A percentile compares a stretch with the other conserved stretches of the same genome.
phyloP scores from a whole-genome alignment of 53 echinoderm and acorn worm species.

The Paracentrotus lividus region DNA sequence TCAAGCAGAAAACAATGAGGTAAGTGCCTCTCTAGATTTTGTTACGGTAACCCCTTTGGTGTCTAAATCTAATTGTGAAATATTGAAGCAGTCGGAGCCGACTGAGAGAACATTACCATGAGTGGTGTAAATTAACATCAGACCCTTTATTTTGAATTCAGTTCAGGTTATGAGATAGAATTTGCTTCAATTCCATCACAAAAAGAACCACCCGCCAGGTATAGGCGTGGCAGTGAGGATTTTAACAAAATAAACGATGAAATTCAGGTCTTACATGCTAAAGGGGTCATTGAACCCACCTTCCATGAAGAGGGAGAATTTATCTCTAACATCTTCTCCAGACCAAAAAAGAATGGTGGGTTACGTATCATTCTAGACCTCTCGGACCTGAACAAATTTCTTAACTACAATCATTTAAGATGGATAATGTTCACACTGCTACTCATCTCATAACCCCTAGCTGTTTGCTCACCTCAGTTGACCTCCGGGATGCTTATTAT shows the following conservation, averaged over 20 bases:
- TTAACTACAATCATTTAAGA: conserved; percentile 64
- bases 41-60: no score
- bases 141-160: conserved; percentile 9
- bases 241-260: conserved; percentile 27
- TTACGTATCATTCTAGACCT: neutral
- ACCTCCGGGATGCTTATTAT: conserved; percentile 8
- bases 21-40: no score
- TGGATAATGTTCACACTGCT: neutral
- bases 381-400: neutral
- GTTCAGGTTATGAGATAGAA: neutral
- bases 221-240: conserved; percentile 48
- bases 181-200: neutral
- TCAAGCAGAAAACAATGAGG: no score
- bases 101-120: conserved; percentile 28
- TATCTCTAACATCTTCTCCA: neutral
- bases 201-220: conserved; percentile 10
- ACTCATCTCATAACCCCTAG: neutral
- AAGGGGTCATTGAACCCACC: conserved; percentile 68
- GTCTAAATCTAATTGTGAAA: no score
- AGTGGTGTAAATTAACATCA: conserved; percentile 14
- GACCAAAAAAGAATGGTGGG: neutral
- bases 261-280: conserved; percentile 43
- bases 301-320: neutral
- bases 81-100: neutral
- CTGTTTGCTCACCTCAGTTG: neutral